Conservation (phyloP, 1,140 invertebrate genomes). For the Pantala flavescens region DNA sequence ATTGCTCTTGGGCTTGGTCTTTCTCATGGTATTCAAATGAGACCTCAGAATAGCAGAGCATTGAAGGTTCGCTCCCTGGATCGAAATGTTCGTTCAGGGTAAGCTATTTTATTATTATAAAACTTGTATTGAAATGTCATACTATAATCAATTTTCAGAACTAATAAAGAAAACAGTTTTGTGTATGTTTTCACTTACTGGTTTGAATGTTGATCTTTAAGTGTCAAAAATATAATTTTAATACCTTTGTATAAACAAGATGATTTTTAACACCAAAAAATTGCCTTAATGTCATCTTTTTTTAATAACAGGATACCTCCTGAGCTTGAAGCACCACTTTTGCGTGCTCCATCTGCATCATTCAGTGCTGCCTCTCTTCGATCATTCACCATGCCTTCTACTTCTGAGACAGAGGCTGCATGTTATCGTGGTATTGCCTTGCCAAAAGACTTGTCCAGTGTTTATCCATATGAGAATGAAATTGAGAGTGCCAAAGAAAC, state of each 20-base stretch:
- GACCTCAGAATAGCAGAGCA: not conserved
- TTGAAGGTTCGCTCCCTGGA: not conserved
- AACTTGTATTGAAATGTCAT: too few relatives aligned
- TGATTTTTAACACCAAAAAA: too few relatives aligned
- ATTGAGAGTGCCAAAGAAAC: not conserved
- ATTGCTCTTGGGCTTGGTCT: not conserved
- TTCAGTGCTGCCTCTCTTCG: not conserved
- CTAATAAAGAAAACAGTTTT: too few relatives aligned
- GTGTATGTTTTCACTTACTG: too few relatives aligned
- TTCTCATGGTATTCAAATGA: not conserved
- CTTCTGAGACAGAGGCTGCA: not conserved
- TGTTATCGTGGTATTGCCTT: not conserved
- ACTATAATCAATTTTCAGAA: too few relatives aligned
- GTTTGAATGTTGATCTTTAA: too few relatives aligned
- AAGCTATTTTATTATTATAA: not conserved
- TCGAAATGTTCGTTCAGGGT: not conserved
- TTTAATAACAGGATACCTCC: not conserved
- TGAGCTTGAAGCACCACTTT: not conserved
- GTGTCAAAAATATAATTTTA: too few relatives aligned
- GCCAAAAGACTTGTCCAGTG: not conserved
- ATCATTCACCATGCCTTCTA: not conserved
- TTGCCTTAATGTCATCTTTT: not conserved
- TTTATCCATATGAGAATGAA: not conserved
- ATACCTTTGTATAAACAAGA: too few relatives aligned
- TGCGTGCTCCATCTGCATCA: not conserved